Conservation (phyloP, 2,797 vertebrate genomes). For the Danionella dracula region DNA sequence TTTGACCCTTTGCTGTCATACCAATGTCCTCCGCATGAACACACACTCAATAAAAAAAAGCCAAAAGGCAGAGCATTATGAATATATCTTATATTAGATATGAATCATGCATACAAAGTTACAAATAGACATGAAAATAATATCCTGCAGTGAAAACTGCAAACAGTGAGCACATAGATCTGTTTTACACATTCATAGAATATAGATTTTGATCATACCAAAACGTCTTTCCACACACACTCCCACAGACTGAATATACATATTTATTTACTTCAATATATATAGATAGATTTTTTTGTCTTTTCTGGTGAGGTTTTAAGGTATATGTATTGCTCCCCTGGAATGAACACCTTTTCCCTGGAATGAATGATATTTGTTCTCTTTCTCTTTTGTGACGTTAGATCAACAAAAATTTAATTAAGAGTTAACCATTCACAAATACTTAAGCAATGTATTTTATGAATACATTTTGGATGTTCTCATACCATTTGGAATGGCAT, state of each 20-base stretch:
- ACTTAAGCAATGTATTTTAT: too few relatives aligned
- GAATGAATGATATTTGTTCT: conserved; percentile 24
- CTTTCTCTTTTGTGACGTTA: conserved; percentile 8
- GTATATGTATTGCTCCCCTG: conserved; percentile 69
- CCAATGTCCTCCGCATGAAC: neutral
- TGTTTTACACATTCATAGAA: conserved; percentile 44
- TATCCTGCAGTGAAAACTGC: conserved; percentile 19
- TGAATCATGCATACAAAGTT: conserved; percentile 27
- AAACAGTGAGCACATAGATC: conserved; percentile 19
- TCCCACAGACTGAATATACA: conserved; percentile 22
- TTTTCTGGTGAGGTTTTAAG: conserved; percentile 59
- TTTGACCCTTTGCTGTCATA: conserved; percentile 11
- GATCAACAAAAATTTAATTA: too few relatives aligned
- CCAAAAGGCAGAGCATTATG: conserved; percentile 14
- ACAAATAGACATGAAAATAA: conserved; percentile 27
- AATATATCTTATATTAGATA: conserved; percentile 31
- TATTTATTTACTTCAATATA: conserved; percentile 52
- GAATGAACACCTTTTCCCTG: conserved; percentile 48
- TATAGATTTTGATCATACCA: conserved; percentile 41
- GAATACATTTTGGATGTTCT: too few relatives aligned
- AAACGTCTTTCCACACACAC: conserved; percentile 23
- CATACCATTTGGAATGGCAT: too few relatives aligned
- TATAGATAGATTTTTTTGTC: conserved; percentile 50
- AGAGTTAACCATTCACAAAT: too few relatives aligned
- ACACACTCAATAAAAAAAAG: neutral